These are phyloP conservation scores for Brachionichthys hirsutus DNA, from an alignment of 2,113 vertebrate species.

Conservation along the genomic window DNA sequence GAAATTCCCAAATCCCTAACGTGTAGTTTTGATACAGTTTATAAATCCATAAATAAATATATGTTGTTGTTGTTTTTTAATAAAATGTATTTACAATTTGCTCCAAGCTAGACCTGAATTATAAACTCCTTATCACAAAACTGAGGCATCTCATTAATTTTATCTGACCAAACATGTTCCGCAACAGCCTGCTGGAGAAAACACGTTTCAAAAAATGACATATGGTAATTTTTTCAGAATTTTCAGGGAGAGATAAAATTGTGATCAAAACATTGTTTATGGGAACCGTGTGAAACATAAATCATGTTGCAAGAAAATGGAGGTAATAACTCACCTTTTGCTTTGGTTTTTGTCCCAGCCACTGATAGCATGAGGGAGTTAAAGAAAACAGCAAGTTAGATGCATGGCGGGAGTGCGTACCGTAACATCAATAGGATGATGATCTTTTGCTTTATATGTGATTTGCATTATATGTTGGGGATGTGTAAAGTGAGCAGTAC, in stretches of 20 bases:
- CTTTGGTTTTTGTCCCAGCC: slow-evolving; percentile 81
- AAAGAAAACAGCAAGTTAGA: slow-evolving; percentile 70
- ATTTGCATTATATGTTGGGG: background rate
- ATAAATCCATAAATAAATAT: too few species aligned
- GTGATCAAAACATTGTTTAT: slow-evolving; percentile 72
- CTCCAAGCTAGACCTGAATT: too few species aligned
- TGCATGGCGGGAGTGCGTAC: slow-evolving; percentile 40
- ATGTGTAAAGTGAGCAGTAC: too few species aligned
- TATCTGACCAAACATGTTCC: background rate
- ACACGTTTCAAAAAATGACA: slow-evolving; percentile 36
- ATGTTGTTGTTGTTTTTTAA: too few species aligned
- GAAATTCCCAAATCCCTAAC: too few species aligned
- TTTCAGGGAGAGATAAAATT: slow-evolving; percentile 67
- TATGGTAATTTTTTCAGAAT: slow-evolving; percentile 71
- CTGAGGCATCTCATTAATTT: too few species aligned
- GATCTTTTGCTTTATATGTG: slow-evolving; percentile 28
- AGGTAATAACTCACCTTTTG: slow-evolving; percentile 81
- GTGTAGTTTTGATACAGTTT: too few species aligned
- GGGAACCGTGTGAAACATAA: slow-evolving; percentile 72
- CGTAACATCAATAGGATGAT: slow-evolving; percentile 44
- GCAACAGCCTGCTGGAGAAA: slow-evolving; percentile 12
- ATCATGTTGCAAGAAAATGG: slow-evolving; percentile 75
- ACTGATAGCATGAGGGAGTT: slow-evolving; percentile 74
- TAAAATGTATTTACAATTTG: too few species aligned
- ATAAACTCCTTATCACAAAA: too few species aligned